A percentile compares a stretch with the other conserved stretches of the same genome.
Evolutionary conservation across 2,888 invertebrate genomes (phyloP).

Genomic region (Leptinotarsa peninsularis): DNA sequence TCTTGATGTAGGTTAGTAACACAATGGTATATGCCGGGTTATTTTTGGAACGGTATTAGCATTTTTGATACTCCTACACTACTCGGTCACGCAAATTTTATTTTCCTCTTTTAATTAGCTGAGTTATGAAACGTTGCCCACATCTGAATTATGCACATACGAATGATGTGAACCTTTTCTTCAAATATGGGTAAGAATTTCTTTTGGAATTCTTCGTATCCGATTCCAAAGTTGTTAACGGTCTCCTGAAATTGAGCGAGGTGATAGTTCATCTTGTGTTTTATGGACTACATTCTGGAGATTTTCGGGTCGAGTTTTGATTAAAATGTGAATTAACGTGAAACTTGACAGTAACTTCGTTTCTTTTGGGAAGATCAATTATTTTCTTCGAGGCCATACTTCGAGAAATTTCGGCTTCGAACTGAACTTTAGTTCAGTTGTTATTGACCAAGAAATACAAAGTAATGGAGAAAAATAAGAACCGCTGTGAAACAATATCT

Average conservation of each 20-base stretch:
- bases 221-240: conserved; percentile 29
- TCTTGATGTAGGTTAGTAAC: conserved; percentile 41
- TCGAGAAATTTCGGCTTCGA: too few relatives aligned
- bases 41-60: conserved; percentile 29
- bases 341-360: too few relatives aligned
- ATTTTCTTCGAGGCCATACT: too few relatives aligned
- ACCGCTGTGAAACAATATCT: too few relatives aligned
- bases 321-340: too few relatives aligned
- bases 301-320: not conserved
- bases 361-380: too few relatives aligned
- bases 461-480: too few relatives aligned
- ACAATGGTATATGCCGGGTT: conserved; percentile 27
- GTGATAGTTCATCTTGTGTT: conserved; percentile 2
- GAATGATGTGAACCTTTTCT: conserved; percentile 34
- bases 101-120: conserved; percentile 27
- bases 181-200: conserved; percentile 37
- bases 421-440: too few relatives aligned
- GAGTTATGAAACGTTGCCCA: conserved; percentile 39
- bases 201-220: conserved; percentile 34
- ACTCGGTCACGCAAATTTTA: conserved; percentile 24
- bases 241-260: conserved; percentile 28
- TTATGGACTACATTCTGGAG: conserved; percentile 18
- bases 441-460: too few relatives aligned
- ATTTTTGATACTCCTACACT: conserved; percentile 26
- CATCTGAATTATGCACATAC: conserved; percentile 40